Evolutionary conservation across 2,113 vertebrate genomes (phyloP).

Genomic region (Charadrius vociferus): DNA sequence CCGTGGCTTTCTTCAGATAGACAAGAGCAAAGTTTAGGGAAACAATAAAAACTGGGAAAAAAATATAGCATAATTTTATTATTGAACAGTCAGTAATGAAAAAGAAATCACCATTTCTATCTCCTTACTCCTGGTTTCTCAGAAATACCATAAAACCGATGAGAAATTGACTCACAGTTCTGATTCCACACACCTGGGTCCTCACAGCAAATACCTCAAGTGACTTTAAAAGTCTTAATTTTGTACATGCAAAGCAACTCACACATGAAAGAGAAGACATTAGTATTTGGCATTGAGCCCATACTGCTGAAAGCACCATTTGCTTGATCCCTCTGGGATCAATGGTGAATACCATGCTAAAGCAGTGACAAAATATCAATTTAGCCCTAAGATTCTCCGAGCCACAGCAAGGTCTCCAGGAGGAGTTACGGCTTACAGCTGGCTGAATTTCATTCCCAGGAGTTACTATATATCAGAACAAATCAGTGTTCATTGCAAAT

Average conservation of each 20-base stretch:
- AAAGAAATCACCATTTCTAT: not conserved
- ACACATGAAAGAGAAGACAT: not conserved
- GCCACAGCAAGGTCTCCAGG: not conserved
- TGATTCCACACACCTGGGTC: not conserved
- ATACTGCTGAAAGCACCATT: not conserved
- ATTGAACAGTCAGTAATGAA: not conserved
- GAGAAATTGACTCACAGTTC: not conserved
- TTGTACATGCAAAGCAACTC: not conserved
- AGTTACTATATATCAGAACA: not conserved
- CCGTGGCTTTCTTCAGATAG: not conserved
- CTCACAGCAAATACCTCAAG: not conserved
- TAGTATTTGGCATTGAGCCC: not conserved
- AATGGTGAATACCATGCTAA: not conserved
- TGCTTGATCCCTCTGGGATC: not conserved
- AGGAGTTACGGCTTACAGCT: not conserved
- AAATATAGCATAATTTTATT: not conserved
- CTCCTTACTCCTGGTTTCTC: not conserved
- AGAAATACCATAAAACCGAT: not conserved
- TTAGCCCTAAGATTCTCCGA: not conserved
- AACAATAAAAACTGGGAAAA: fast-evolving
- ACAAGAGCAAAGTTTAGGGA: not conserved
- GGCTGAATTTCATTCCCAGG: not conserved
- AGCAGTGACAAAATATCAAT: not conserved
- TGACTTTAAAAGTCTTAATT: not conserved
- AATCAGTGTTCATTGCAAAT: not conserved